Conservation (phyloP, 1,140 invertebrate species). For the Marisa cornuarietis region DNA sequence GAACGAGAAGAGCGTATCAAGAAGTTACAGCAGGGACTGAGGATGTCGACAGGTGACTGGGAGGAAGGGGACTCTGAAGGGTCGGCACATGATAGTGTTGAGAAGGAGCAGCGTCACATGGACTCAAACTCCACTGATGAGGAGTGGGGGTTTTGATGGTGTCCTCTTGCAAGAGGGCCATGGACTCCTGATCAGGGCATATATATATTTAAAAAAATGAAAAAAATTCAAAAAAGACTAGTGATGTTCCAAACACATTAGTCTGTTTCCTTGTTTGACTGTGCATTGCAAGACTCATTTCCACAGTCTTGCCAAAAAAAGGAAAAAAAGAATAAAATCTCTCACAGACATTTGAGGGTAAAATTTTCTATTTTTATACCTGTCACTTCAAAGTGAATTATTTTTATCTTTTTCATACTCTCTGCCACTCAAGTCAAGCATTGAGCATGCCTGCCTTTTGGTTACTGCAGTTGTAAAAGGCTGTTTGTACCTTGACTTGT, state of each 20-base stretch:
- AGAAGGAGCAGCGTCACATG: neutral
- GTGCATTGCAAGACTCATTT: no score
- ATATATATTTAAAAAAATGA: no score
- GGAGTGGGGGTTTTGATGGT: constrained; percentile 13
- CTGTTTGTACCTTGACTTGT: no score
- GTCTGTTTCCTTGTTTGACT: no score
- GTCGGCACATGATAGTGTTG: neutral
- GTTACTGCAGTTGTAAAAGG: no score
- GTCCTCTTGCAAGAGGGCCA: no score
- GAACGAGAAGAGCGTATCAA: constrained; percentile 13
- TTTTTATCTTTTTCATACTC: constrained; percentile 10
- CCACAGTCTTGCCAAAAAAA: no score
- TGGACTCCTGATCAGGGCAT: no score
- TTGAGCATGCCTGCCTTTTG: neutral
- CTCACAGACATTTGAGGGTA: constrained; percentile 1
- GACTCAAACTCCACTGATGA: neutral
- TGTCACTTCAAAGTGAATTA: constrained; percentile 2
- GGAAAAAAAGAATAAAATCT: no score
- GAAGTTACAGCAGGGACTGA: constrained; percentile 18
- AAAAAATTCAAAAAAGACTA: no score
- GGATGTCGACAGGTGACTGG: neutral
- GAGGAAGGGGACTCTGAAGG: constrained; percentile 6
- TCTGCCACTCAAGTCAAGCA: neutral
- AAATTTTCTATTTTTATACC: constrained; percentile 18
- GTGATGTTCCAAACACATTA: no score